Evolutionary conservation across 2,113 vertebrate genomes (phyloP).

Genomic region (Collichthys lucidus): DNA sequence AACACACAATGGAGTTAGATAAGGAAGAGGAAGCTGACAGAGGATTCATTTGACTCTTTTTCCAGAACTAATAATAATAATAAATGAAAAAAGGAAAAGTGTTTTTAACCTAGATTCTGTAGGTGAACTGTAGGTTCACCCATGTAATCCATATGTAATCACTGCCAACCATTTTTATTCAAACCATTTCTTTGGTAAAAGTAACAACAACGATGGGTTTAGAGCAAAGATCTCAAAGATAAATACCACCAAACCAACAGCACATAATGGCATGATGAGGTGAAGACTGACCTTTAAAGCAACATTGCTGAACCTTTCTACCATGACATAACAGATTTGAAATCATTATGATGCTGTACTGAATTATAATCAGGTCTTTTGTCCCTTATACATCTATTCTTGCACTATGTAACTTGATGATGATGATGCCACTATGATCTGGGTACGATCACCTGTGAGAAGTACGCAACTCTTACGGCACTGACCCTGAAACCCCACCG

Average conservation of each 20-base stretch:
- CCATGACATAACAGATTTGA: no score
- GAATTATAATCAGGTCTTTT: no score
- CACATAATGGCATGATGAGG: neutral
- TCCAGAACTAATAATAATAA: constrained; percentile 11
- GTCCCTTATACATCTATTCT: no score
- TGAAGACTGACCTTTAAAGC: no score
- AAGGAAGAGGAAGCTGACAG: neutral
- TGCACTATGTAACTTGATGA: no score
- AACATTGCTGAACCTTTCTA: no score
- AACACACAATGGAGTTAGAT: neutral
- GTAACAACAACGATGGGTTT: neutral
- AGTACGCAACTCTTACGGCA: no score
- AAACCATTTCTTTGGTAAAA: neutral
- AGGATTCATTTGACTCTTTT: neutral
- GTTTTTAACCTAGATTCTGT: neutral
- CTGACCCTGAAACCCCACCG: no score
- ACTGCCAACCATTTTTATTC: neutral
- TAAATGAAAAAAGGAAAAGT: neutral
- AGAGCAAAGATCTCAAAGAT: neutral
- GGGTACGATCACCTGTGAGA: no score
- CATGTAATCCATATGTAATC: neutral
- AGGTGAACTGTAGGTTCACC: neutral
- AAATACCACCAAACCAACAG: neutral
- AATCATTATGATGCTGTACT: no score
- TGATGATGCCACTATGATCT: no score